phyloP scores from a whole-genome alignment of 1,140 invertebrate species.

The Scaptodrosophila lebanonensis region DNA sequence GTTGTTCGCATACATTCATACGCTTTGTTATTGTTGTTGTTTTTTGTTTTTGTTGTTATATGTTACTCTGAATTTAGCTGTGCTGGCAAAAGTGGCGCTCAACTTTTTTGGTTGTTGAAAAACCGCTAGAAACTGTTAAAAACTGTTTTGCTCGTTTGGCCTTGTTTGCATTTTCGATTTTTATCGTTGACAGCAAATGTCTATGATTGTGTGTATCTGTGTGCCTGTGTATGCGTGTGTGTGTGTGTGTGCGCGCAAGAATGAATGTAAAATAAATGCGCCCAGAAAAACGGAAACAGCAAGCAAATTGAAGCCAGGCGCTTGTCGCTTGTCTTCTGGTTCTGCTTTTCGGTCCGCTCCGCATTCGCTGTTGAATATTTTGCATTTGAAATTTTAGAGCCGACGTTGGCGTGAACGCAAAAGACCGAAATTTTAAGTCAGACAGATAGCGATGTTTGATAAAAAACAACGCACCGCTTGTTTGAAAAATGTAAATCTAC shows the following conservation, averaged over 20 bases:
- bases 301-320: background rate
- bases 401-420: background rate
- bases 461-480: slow-evolving; percentile 18
- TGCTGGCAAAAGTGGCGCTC: no score
- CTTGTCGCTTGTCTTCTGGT: background rate
- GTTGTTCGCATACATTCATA: slow-evolving; percentile 1
- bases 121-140: no score
- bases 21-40: background rate
- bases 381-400: slow-evolving; percentile 58
- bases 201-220: slow-evolving; percentile 27
- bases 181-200: slow-evolving; percentile 59
- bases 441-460: slow-evolving; percentile 9
- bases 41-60: slow-evolving; percentile 9
- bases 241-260: slow-evolving; percentile 49
- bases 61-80: no score
- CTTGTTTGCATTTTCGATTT: slow-evolving; percentile 50
- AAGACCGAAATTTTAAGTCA: background rate
- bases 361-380: slow-evolving; percentile 43
- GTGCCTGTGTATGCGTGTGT: slow-evolving; percentile 13
- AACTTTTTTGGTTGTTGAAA: no score
- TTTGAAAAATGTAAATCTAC: slow-evolving; percentile 57
- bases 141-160: slow-evolving; percentile 9
- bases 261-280: slow-evolving; percentile 65
- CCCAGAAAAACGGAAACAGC: slow-evolving; percentile 23
- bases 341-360: slow-evolving; percentile 12